These are phyloP conservation scores for Urocyon cinereoargenteus DNA, from an alignment of 2,797 vertebrate genomes.

Conservation along the genomic window DNA sequence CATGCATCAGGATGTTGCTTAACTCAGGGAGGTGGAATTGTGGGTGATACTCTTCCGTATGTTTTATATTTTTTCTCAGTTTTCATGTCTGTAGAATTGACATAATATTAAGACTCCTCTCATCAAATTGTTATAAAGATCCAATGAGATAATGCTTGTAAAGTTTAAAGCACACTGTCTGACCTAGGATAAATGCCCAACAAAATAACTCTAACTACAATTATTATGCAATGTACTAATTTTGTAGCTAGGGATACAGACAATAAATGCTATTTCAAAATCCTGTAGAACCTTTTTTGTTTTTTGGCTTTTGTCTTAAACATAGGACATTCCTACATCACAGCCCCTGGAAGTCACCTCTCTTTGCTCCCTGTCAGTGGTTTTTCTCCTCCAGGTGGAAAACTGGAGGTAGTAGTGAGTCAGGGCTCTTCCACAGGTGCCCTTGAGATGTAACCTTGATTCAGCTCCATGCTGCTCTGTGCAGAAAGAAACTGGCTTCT, in stretches of 20 bases:
- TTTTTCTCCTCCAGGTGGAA: slow-evolving; percentile 32
- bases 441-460: background rate
- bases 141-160: background rate
- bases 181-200: background rate
- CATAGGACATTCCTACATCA: background rate
- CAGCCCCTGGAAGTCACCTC: background rate
- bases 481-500: background rate
- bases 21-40: background rate
- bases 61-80: background rate
- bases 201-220: background rate
- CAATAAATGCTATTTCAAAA: background rate
- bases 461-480: background rate
- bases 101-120: background rate
- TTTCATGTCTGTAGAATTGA: background rate
- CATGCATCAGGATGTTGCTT: background rate
- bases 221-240: background rate
- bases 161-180: background rate
- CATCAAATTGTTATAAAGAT: background rate
- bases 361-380: background rate
- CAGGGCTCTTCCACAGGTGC: background rate
- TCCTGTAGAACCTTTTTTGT: background rate
- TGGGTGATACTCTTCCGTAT: background rate
- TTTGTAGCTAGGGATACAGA: background rate
- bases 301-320: background rate
- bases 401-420: background rate